A percentile compares a stretch with the other conserved stretches of the same genome.
Evolutionary conservation across 2,888 invertebrate genomes (phyloP).

Genomic region (Choristoneura rosaceana): DNA sequence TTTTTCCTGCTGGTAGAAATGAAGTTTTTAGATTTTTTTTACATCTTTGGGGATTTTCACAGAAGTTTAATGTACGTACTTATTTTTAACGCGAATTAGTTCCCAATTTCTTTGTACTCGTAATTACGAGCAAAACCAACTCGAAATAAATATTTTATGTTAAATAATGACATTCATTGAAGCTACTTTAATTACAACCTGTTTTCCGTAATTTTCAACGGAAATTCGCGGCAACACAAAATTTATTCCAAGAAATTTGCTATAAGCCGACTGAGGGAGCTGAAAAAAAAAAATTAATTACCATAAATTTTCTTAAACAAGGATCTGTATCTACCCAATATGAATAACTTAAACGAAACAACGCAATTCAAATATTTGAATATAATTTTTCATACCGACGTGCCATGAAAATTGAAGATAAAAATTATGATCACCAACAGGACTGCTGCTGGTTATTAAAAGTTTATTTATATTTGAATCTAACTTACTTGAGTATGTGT

Average conservation of each 20-base stretch:
- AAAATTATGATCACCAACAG: slow-evolving; percentile 14
- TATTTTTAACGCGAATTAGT: too few species aligned
- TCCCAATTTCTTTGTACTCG: not conserved
- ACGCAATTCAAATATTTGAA: slow-evolving; percentile 39
- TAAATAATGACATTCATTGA: not conserved
- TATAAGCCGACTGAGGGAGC: slow-evolving; percentile 47
- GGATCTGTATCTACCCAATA: slow-evolving; percentile 48
- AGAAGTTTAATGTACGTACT: too few species aligned
- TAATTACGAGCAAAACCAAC: not conserved
- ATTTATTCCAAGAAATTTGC: slow-evolving; percentile 52
- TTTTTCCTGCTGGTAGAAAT: too few species aligned
- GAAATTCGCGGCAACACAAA: slow-evolving; percentile 43
- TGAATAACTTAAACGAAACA: slow-evolving; percentile 53
- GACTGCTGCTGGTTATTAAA: not conserved
- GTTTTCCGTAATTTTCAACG: slow-evolving; percentile 15
- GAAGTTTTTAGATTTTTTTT: too few species aligned
- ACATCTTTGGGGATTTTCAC: too few species aligned
- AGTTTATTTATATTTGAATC: too few species aligned
- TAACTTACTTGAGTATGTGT: too few species aligned
- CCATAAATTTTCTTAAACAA: slow-evolving; percentile 60
- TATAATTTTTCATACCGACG: slow-evolving; percentile 38
- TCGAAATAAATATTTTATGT: not conserved
- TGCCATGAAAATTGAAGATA: slow-evolving; percentile 31
- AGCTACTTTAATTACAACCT: not conserved
- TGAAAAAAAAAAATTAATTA: slow-evolving; percentile 55